Conservation (phyloP, 2,797 vertebrate genomes). For the Phataginus tricuspis region DNA sequence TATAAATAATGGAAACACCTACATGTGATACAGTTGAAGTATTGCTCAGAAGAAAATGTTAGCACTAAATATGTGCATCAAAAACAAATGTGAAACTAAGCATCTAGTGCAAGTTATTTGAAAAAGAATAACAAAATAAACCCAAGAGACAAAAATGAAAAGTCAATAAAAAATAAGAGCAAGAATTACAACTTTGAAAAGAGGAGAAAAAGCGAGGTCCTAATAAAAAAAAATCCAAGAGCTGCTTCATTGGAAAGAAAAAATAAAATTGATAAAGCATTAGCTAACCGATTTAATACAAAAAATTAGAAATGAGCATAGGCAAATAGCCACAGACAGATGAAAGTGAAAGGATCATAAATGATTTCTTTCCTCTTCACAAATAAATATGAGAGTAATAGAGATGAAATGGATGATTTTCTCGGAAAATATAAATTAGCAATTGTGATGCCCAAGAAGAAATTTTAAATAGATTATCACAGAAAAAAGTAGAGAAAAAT, state of each 20-base stretch:
- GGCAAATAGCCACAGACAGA: neutral
- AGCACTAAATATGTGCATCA: neutral
- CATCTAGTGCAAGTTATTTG: neutral
- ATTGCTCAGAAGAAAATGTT: neutral
- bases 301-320: neutral
- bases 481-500: neutral
- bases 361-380: neutral
- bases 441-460: neutral
- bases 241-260: neutral
- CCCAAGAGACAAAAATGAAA: neutral
- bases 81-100: neutral
- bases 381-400: neutral
- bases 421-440: neutral
- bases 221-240: neutral
- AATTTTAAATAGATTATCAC: neutral
- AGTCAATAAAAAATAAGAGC: neutral
- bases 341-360: constrained; percentile 2
- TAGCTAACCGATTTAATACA: neutral
- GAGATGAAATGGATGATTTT: neutral
- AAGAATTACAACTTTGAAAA: neutral
- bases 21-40: neutral
- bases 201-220: neutral
- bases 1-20: neutral
- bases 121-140: neutral
- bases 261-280: neutral